phyloP scores from a whole-genome alignment of 64 coral and sea anemone species.

The Montipora foliosa region DNA sequence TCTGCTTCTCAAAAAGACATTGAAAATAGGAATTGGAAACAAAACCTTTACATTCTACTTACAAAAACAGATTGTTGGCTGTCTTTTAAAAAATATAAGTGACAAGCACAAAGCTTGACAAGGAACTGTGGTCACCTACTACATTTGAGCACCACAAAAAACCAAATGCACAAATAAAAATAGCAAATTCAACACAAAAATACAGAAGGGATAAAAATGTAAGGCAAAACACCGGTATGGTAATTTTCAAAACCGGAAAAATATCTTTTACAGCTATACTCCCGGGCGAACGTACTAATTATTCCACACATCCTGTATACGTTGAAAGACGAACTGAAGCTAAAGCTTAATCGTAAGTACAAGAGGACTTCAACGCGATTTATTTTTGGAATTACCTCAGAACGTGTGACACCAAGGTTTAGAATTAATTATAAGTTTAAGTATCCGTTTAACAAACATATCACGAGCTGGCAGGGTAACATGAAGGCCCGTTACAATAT shows the following conservation, averaged over 20 bases:
- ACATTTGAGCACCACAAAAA: background rate
- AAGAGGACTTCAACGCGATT: constrained; percentile 1
- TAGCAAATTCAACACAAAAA: background rate
- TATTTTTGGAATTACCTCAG: constrained; percentile 4
- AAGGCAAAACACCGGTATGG: background rate
- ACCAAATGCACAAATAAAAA: background rate
- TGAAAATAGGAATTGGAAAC: background rate
- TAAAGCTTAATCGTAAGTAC: background rate
- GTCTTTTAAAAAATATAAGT: background rate
- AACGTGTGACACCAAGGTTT: constrained; percentile 9
- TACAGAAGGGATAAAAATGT: background rate
- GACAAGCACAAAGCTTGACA: background rate
- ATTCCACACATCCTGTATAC: background rate
- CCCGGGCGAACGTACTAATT: background rate
- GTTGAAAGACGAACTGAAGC: background rate
- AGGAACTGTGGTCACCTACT: background rate
- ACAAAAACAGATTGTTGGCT: background rate
- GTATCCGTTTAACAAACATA: constrained; percentile 12
- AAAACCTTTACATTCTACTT: background rate
- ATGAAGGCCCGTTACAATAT: background rate
- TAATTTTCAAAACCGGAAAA: constrained; percentile 8
- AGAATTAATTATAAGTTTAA: background rate
- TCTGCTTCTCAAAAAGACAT: too few relatives aligned
- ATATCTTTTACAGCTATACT: background rate
- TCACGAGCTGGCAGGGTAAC: background rate